A percentile compares a stretch with the other conserved stretches of the same genome.
Conservation (phyloP, 2,113 vertebrate genomes). For the Plectropomus leopardus region DNA sequence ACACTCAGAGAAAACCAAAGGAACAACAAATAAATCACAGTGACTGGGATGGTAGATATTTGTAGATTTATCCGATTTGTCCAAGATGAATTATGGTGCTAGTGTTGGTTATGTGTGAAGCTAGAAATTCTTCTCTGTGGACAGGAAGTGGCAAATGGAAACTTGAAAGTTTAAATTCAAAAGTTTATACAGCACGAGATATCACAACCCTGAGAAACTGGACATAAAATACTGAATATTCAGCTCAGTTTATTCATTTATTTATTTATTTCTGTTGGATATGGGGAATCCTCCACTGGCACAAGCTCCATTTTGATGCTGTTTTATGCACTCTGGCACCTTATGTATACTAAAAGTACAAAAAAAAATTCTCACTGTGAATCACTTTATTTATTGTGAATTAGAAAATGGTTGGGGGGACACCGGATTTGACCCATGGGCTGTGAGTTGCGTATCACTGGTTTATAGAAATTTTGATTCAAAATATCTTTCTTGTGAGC, state of each 20-base stretch:
- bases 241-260: neutral
- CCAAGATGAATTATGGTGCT: neutral
- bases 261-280: no score
- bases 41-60: neutral
- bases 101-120: neutral
- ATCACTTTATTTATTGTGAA: no score
- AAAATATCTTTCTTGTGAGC: neutral
- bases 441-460: no score
- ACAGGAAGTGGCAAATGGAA: neutral
- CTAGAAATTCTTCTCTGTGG: neutral
- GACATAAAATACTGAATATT: neutral
- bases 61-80: neutral
- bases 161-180: neutral
- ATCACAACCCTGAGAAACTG: neutral
- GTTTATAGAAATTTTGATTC: no score
- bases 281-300: no score
- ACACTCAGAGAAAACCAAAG: constrained; percentile 5
- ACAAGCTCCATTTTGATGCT: no score
- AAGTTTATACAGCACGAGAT: neutral
- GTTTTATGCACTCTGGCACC: no score
- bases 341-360: no score
- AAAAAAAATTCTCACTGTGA: no score
- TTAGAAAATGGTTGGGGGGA: no score
- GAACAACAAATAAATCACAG: constrained; percentile 35
- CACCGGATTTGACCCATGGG: no score